Evolutionary conservation across 2,113 vertebrate species (phyloP), one percentile per base, ranked within the genome.

Genomic region (Pygoscelis adeliae): DNA sequence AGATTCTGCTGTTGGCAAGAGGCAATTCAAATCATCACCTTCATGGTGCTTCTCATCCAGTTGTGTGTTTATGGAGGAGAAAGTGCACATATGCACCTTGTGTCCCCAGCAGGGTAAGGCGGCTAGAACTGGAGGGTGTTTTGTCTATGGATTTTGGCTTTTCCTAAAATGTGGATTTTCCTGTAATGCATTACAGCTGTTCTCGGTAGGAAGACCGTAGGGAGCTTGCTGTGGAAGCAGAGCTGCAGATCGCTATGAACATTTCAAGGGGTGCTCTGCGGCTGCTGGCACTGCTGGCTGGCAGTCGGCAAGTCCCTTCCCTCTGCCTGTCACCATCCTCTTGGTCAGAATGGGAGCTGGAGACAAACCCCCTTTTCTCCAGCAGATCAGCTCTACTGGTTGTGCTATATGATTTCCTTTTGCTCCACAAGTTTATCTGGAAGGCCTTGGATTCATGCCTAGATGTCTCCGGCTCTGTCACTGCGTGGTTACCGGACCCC

Each of bases 401-500:
- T 56, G 46, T 15, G 13, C 27, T 49, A 2, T 15, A 15, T 12
- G 27, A 30, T 46, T 34, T 52, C 40, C 20, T 46, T 69, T 69
- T 40, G 8, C 55, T 70, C 27, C 8, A 13, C 22, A 14, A 25
- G 6, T 52, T 70, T 70, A 34, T n/a, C 50, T 38, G 32, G 36
- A 85, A 82, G 36, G 32, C 25, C 47, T 56, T 74, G 23, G 30
- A 30, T 38, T 47, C 34, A 52, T 5, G 5, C 17, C n/a, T 67
- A 23, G 50, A 73, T 21, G 6, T 26, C 11, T 63, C 42, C 44
- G 26, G 36, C 44, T 90, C 59, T 38, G 25, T 16, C 49, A 53
- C 58, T 23, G 27, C 0, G 0, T 19, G 47, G 27, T 32, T 50
- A 36, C 59, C 26, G 1, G 10, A 22, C 4, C 4, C 38, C 30